Base-by-base conservation (phyloP, 2,888 invertebrate species). In the Liodrosophila aerea region DNA sequence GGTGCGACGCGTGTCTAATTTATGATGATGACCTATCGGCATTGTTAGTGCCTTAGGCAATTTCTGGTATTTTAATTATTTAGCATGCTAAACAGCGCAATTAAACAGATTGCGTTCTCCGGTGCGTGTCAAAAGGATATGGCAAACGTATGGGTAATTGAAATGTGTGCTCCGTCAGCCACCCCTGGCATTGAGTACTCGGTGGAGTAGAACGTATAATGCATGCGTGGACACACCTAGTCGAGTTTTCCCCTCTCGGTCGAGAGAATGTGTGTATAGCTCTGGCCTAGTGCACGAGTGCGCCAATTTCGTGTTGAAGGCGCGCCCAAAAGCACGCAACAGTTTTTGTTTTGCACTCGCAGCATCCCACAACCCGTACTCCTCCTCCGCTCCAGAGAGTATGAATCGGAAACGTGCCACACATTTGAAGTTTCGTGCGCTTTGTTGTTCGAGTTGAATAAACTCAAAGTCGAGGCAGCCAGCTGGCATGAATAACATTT, bases 261-360 rank as follows among this genome's bases (percentile, higher is more conserved):
- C 52, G 11, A 5, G 8, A 1, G 41, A 34, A n/a, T 30, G n/a
- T 2, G 8, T 7, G n/a, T 3, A 16, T 30, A 33, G 41, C 12
- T 0, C 15, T 73, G 75, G 44, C 83, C 71, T 56, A 86, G 65
- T 81, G 81, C 71, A 76, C 86, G 82, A 86, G 84, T 81, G 85
- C 64, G 80, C 83, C 83, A 86, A 78, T 75, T 61, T 57, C 36
- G 27, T 50, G 18, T 53, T 44, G 30, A 40, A 22, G 60, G 44
- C 60, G 45, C 71, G 73, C 84, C 77, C 74, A 62, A 70, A 76
- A 69, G 82, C 80, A 86, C 74, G 80, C 80, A 81, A 86, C 74
- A 81, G 86, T 86, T 80, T 68, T 69, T 33, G 45, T 18, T 11
- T 9, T 18, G 40, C 22, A n/a, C 53, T 16, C 57, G 45, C 83